Evolutionary conservation across 2,797 vertebrate genomes (phyloP).

Genomic region (Melanotaenia maccullochi): DNA sequence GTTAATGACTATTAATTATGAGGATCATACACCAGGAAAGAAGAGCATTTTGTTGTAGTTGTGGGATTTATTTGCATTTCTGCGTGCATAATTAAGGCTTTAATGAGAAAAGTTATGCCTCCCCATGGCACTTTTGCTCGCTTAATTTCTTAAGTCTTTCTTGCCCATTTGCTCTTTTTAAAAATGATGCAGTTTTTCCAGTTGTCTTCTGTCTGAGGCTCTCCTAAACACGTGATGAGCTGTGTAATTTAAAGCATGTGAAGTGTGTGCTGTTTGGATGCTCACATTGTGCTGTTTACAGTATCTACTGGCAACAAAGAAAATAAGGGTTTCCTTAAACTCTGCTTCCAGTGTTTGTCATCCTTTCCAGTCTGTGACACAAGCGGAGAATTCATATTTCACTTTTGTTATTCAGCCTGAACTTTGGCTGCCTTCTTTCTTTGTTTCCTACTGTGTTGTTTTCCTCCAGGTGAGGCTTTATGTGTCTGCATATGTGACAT

Average conservation of each 20-base stretch:
- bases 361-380: slow-evolving; percentile 31
- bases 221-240: slow-evolving; percentile 43
- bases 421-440: slow-evolving; percentile 26
- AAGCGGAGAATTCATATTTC: slow-evolving; percentile 46
- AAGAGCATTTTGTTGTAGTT: not conserved
- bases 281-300: slow-evolving; percentile 22
- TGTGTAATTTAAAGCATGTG: slow-evolving; percentile 59
- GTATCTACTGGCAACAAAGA: slow-evolving; percentile 8
- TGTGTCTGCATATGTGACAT: not conserved
- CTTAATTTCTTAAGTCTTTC: slow-evolving; percentile 34
- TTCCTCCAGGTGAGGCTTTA: not conserved
- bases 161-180: not conserved
- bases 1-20: slow-evolving; percentile 9
- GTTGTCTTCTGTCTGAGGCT: slow-evolving; percentile 34
- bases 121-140: not conserved
- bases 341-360: slow-evolving; percentile 9
- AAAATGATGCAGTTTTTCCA: slow-evolving; percentile 24
- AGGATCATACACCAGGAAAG: not conserved
- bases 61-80: not conserved
- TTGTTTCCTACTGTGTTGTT: slow-evolving; percentile 25
- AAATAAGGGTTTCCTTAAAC: slow-evolving; percentile 55
- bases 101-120: slow-evolving; percentile 37
- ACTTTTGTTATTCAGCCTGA: slow-evolving; percentile 31
- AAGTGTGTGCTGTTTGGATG: slow-evolving; percentile 31
- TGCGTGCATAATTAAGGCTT: not conserved